phyloP scores from a whole-genome alignment of 2,888 invertebrate species.

The Machimus rusticus region DNA sequence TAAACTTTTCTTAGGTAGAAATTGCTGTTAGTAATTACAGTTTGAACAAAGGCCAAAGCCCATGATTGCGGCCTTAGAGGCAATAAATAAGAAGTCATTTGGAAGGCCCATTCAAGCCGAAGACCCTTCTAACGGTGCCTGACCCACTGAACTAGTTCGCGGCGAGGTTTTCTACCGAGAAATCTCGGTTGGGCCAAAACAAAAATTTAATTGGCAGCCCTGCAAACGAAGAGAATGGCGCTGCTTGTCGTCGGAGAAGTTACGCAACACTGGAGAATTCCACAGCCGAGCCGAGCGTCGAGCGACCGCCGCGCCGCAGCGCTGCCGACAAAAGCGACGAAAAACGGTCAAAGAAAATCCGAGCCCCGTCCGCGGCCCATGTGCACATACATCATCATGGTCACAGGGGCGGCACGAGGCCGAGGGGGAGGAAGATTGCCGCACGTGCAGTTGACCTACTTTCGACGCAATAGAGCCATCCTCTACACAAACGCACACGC shows the following conservation, averaged over 20 bases:
- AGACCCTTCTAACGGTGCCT: not conserved
- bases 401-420: not conserved
- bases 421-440: not conserved
- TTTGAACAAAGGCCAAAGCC: not conserved
- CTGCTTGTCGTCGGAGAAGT: not conserved
- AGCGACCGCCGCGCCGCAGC: not conserved
- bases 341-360: not conserved
- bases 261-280: constrained; percentile 10
- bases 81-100: not conserved
- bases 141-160: constrained; percentile 15
- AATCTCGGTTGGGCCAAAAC: not conserved
- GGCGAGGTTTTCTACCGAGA: not conserved
- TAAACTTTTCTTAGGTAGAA: not conserved
- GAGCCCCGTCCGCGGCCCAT: not conserved
- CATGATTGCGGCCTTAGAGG: not conserved
- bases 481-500: not conserved
- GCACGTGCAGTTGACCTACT: constrained; percentile 35
- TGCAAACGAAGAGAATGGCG: not conserved
- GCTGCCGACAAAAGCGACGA: not conserved
- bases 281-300: not conserved
- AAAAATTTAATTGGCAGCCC: constrained; percentile 19
- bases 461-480: not conserved
- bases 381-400: not conserved
- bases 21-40: not conserved
- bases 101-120: not conserved